phyloP scores from a whole-genome alignment of 2,888 invertebrate genomes.

The Ochropacha duplaris region DNA sequence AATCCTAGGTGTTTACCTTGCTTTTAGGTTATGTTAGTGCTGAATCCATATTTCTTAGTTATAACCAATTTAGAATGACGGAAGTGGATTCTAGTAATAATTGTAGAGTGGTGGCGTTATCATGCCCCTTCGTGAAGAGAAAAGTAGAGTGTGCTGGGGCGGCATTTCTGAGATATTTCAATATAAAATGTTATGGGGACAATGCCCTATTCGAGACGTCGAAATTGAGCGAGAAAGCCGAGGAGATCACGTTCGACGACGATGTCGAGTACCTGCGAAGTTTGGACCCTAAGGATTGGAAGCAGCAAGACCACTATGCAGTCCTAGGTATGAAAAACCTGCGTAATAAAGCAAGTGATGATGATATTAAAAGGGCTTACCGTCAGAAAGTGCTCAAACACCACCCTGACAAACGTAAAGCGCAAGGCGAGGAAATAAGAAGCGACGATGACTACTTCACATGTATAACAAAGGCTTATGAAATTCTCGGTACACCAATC shows the following conservation, averaged over 20 bases:
- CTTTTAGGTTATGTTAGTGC: slow-evolving; percentile 76
- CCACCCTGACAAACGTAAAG: slow-evolving; percentile 99
- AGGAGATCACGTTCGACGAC: slow-evolving; percentile 82
- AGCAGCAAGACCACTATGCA: slow-evolving; percentile 98
- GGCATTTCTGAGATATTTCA: slow-evolving; percentile 75
- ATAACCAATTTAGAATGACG: slow-evolving; percentile 66
- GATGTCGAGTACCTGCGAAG: slow-evolving; percentile 93
- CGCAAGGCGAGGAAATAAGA: slow-evolving; percentile 92
- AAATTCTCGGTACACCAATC: slow-evolving; percentile 90
- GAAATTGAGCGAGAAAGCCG: slow-evolving; percentile 68
- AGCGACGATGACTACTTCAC: slow-evolving; percentile 98
- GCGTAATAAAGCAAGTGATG: slow-evolving; percentile 93
- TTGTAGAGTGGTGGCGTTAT: slow-evolving; percentile 59
- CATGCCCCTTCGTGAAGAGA: slow-evolving; percentile 59
- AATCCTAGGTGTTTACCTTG: slow-evolving; percentile 42
- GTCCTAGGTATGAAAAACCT: slow-evolving; percentile 94
- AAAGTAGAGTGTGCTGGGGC: slow-evolving; percentile 80
- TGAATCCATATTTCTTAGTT: slow-evolving; percentile 56
- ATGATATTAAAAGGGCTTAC: slow-evolving; percentile 97
- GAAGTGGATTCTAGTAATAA: slow-evolving; percentile 56
- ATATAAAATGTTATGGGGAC: slow-evolving; percentile 75
- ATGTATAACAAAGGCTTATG: slow-evolving; percentile 98
- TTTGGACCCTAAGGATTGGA: slow-evolving; percentile 98
- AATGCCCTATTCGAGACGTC: slow-evolving; percentile 69
- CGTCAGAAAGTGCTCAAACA: slow-evolving; percentile 90